Base-by-base conservation (phyloP, 2,797 vertebrate genomes). In the Trachops cirrhosus region DNA sequence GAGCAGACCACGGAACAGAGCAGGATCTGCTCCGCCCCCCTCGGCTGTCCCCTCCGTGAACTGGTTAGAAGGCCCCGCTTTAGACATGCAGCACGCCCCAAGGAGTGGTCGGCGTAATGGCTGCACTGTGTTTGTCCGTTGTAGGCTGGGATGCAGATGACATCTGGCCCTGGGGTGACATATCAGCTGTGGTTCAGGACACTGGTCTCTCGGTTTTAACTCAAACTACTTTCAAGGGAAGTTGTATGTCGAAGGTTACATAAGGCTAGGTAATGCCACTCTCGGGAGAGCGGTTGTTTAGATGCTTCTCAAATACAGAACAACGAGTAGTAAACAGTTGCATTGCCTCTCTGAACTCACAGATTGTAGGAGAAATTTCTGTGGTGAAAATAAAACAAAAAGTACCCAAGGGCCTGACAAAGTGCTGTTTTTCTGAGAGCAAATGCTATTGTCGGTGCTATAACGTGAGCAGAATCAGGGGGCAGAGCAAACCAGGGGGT, bases 181-280 rank as follows among this genome's bases (percentile, higher is more conserved):
- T 9, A 50, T 24, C 24, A 62, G 64, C 12, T 32, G 11, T 32
- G 22, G 32, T 5, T 46, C 46, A 54, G 64, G 19, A 59, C 21
- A 64, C n/a, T 73, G n/a, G 41, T 37, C 92, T 90, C 93, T 90
- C 91, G 44, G 29, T 44, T 96, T 84, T 54, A 32, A 64, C 74
- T 93, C 48, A 32, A 86, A 64, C n/a, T 70, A 41, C 24, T 52
- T 89, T 71, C 32, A 62, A 73, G 12, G 48, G 78, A 93, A 70
- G 22, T 39, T 70, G 5, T 37, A 44, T 15, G 29, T n/a, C 71
- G 74, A 84, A 79, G 22, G 52, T 48, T 54, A 73, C 2, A 19
- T 32, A 21, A 74, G 34, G 37, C 15, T 8, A 26, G n/a, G 10
- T 26, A 59, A 82, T 37, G 62, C 70, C 34, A 57, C 12, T 87